Base-by-base conservation (phyloP, 1,140 invertebrate species). In the Bathynomus jamesi region DNA sequence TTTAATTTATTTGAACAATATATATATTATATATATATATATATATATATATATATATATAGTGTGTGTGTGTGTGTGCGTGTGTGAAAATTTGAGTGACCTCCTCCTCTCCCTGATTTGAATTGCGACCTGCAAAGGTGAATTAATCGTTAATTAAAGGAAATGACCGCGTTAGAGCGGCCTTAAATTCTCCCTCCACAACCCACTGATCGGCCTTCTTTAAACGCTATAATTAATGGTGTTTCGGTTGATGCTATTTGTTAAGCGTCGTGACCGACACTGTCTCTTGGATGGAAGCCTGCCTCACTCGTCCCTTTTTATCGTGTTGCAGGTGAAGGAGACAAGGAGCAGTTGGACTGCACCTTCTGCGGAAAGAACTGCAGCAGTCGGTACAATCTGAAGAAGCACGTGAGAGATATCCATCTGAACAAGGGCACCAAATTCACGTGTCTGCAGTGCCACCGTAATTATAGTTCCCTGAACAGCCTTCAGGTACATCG, bases 401-500 rank as follows among this genome's bases (percentile, higher is more conserved):
- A 91, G 67, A 93, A 91, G 79, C 92, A 94, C 87, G 93, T 93
- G 85, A 92, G 91, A 80, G 87, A 93, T 31, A 91, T 93, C 83
- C 91, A 93, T 82, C 66, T 76, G 65, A 76, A 76, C 75, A 63
- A 71, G 3, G 75, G 75, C 65, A 66, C 65, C 75, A 83, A 83
- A 62, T 78, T 84, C 24, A 80, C 82, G 4, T 85, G 84, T 71
- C 82, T 85, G 67, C 79, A 83, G 17, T 85, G 85, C 78, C 83
- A 84, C 40, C 79, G 83, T 32, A 82, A 79, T 67, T 86, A 85
- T 79, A 84, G 85, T 65, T 85, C 84, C 2, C 81, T 83, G 60
- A 86, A 85, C 77, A 85, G 84, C 72, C 78, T 86, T 66, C 81
- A 85, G 75, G 85, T 84, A 62, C 85, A 85, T 75, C 83, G 83